Conservation (phyloP, 2,888 invertebrate species). For the Phengaris arion region DNA sequence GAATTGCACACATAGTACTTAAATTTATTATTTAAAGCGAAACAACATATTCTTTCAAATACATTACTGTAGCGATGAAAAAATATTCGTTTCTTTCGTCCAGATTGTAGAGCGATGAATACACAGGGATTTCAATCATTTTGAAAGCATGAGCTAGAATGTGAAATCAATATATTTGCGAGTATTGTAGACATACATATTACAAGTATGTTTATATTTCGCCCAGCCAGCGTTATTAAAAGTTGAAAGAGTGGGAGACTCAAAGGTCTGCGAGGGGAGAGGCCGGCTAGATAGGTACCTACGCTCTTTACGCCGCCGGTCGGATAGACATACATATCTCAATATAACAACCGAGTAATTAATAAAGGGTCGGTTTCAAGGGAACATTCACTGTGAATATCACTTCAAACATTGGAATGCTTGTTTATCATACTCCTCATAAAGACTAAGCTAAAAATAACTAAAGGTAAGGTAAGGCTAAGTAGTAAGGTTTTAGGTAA, state of each 20-base stretch:
- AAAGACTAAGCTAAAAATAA: background rate
- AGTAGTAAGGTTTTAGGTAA: too few species aligned
- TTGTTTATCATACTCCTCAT: background rate
- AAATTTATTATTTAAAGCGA: too few species aligned
- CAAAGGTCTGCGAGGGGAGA: constrained; percentile 33
- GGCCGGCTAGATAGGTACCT: background rate
- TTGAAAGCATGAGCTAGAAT: constrained; percentile 13
- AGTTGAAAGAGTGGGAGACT: constrained; percentile 40
- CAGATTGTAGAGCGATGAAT: background rate
- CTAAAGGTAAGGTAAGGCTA: too few species aligned
- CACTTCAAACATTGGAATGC: background rate
- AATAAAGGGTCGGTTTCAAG: constrained; percentile 6
- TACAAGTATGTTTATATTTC: constrained; percentile 16
- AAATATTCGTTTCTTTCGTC: too few species aligned
- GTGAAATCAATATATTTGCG: constrained; percentile 24
- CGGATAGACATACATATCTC: constrained; percentile 9
- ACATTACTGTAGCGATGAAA: background rate
- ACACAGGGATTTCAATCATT: background rate
- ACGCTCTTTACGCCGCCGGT: constrained; percentile 27
- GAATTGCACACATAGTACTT: too few species aligned
- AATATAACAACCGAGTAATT: constrained; percentile 16
- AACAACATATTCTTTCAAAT: background rate
- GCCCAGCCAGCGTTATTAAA: constrained; percentile 41
- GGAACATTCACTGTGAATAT: constrained; percentile 3
- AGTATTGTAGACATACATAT: constrained; percentile 10